These are phyloP conservation scores for Galendromus occidentalis DNA, from an alignment of 1,140 invertebrate genomes.

Conservation along the genomic window DNA sequence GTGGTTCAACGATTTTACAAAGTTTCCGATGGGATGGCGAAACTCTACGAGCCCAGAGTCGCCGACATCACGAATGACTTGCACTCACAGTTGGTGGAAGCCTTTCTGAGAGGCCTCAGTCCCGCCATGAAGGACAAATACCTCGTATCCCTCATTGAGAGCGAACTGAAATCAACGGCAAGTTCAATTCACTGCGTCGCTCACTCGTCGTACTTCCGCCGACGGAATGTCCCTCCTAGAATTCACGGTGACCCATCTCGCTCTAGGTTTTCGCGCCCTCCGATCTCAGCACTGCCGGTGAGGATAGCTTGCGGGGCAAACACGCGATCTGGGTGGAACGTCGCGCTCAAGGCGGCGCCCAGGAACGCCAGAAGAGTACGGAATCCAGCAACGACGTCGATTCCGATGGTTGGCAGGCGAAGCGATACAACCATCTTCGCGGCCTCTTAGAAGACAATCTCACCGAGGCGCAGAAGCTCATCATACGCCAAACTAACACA, in stretches of 20 bases:
- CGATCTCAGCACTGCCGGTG: not conserved
- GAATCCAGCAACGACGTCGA: not conserved
- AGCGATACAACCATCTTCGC: conserved; percentile 4
- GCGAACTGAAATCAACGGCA: not conserved
- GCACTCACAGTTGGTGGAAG: not conserved
- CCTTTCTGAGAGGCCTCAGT: not conserved
- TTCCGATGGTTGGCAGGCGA: conserved; percentile 1
- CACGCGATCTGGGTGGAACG: not conserved
- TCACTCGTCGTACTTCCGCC: too few species aligned
- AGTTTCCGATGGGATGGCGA: not conserved
- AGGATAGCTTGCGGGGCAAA: not conserved
- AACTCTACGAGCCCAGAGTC: not conserved
- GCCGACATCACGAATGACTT: conserved; percentile 3
- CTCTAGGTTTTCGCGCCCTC: not conserved
- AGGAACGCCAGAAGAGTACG: not conserved
- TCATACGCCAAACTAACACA: not conserved
- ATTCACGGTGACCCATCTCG: too few species aligned
- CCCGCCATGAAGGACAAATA: conserved; percentile 9
- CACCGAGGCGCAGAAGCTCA: not conserved
- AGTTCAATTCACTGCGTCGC: too few species aligned
- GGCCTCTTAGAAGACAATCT: not conserved
- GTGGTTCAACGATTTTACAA: conserved; percentile 2
- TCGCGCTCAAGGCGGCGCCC: not conserved
- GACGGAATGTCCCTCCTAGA: too few species aligned
- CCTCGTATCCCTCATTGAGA: conserved; percentile 3